phyloP scores from a whole-genome alignment of 2,113 vertebrate species.

The Passer montanus region DNA sequence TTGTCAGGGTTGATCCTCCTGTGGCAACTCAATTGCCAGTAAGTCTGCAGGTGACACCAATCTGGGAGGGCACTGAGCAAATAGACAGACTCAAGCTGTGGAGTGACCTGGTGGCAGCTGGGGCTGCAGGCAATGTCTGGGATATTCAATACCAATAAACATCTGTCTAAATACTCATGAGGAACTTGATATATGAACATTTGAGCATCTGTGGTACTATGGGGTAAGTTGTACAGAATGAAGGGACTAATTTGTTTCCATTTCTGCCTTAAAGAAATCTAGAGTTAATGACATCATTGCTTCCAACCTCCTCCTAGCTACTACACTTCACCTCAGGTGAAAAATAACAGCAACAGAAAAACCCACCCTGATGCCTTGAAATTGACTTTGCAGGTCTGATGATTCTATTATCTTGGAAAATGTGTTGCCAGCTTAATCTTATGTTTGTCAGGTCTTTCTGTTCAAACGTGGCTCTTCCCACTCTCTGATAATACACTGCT shows the following conservation, averaged over 20 bases:
- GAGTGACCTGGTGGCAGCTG: background rate
- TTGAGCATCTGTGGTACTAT: background rate
- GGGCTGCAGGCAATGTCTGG: background rate
- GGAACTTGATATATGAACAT: background rate
- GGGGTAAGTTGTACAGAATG: background rate
- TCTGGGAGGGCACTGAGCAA: background rate
- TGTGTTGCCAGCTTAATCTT: background rate
- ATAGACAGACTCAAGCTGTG: background rate
- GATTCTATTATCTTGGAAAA: background rate
- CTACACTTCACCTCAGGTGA: background rate
- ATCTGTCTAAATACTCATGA: background rate
- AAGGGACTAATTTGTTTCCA: background rate
- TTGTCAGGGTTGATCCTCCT: background rate
- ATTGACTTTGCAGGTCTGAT: background rate
- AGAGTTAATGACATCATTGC: background rate
- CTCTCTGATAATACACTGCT: background rate
- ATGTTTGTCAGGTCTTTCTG: background rate
- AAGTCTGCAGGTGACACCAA: background rate
- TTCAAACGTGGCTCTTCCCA: background rate
- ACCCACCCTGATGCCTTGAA: background rate
- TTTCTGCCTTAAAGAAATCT: background rate
- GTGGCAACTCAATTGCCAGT: background rate
- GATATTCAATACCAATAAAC: background rate
- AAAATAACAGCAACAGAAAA: background rate
- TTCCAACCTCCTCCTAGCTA: background rate